Evolutionary conservation across 2,888 invertebrate genomes (phyloP).

Genomic region (Ceramica pisi): DNA sequence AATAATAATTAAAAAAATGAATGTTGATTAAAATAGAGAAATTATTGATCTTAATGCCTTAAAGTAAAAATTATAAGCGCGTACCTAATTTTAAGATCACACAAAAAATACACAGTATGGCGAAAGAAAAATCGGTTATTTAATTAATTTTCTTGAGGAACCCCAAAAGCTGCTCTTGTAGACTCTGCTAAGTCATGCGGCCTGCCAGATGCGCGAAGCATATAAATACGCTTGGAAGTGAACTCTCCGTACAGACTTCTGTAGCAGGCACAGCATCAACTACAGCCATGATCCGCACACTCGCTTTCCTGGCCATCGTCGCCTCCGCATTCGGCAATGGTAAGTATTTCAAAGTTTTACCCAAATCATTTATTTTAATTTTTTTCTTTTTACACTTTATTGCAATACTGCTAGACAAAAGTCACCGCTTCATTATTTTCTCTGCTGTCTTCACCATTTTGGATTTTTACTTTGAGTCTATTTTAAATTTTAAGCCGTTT

Average conservation of each 20-base stretch:
- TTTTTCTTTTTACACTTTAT: not conserved
- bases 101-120: too few species aligned
- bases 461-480: too few species aligned
- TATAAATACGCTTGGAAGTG: slow-evolving; percentile 25
- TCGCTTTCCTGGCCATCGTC: slow-evolving; percentile 17
- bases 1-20: too few species aligned
- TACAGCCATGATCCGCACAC: slow-evolving; percentile 17
- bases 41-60: too few species aligned
- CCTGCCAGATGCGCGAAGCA: not conserved
- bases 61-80: too few species aligned
- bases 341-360: not conserved
- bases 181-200: not conserved
- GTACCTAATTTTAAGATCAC: too few species aligned
- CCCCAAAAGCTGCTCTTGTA: slow-evolving; percentile 8
- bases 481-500: too few species aligned
- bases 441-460: too few species aligned
- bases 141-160: slow-evolving; percentile 16
- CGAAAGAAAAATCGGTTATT: not conserved
- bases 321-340: not conserved
- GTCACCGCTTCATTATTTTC: too few species aligned
- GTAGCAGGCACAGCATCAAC: not conserved
- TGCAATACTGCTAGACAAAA: too few species aligned
- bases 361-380: not conserved
- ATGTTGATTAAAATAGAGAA: too few species aligned
- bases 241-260: not conserved